phyloP scores from a whole-genome alignment of 1,140 invertebrate genomes.

The Ceratina calcarata region DNA sequence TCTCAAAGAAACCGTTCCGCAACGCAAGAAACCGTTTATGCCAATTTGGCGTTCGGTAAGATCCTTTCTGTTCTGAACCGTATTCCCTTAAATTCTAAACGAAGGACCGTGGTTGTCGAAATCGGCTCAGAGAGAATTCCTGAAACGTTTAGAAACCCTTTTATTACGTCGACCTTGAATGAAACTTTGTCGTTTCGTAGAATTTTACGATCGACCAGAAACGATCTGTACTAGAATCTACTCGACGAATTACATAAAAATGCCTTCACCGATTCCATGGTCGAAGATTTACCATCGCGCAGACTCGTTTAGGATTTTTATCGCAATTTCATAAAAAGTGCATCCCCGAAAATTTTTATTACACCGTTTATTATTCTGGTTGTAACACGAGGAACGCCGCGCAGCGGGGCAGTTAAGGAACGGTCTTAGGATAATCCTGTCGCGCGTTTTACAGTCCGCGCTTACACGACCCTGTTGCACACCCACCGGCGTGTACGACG shows the following conservation, averaged over 20 bases:
- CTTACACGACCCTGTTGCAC: slow-evolving; percentile 56
- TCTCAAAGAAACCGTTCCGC: not conserved
- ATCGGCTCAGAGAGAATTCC: slow-evolving; percentile 10
- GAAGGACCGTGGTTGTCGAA: not conserved
- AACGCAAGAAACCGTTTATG: no score
- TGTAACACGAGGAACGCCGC: slow-evolving; percentile 19
- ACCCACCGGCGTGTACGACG: slow-evolving; percentile 40
- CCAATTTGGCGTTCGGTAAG: slow-evolving; percentile 37
- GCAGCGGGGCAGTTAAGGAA: slow-evolving; percentile 11
- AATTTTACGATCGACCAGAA: slow-evolving; percentile 36
- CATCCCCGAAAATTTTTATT: slow-evolving; percentile 39
- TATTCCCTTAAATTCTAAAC: slow-evolving; percentile 15
- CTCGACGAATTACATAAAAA: slow-evolving; percentile 40
- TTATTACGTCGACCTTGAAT: slow-evolving; percentile 48
- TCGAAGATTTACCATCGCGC: not conserved
- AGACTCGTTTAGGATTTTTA: not conserved
- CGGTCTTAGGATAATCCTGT: slow-evolving; percentile 51
- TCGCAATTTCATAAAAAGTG: slow-evolving; percentile 49
- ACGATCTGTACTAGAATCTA: not conserved
- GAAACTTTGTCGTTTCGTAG: slow-evolving; percentile 32
- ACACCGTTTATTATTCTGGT: slow-evolving; percentile 25
- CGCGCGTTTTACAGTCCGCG: slow-evolving; percentile 55
- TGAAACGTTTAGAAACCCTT: slow-evolving; percentile 21
- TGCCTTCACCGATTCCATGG: not conserved
- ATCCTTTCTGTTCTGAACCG: slow-evolving; percentile 37